Evolutionary conservation across 1,140 invertebrate species (phyloP).

Genomic region (Glossosoma conforme): DNA sequence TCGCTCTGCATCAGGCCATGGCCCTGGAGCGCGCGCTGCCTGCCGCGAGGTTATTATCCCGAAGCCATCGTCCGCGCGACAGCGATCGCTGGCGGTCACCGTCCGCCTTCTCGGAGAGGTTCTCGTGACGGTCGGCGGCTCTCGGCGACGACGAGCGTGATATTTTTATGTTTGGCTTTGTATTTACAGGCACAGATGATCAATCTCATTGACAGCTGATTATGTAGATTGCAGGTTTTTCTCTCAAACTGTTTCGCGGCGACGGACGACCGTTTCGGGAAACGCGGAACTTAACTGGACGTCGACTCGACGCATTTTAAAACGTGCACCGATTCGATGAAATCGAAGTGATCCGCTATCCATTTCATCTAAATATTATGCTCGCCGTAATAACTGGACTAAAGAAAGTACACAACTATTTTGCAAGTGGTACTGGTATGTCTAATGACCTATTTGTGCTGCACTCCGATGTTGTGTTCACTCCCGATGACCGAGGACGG

Average conservation of each 20-base stretch:
- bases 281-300: conserved; percentile 19
- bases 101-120: conserved; percentile 35
- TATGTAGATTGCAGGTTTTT: conserved; percentile 52
- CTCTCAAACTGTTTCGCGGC: conserved; percentile 16
- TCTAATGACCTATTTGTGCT: conserved; percentile 24
- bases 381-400: conserved; percentile 22
- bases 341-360: conserved; percentile 15
- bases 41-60: conserved; percentile 48
- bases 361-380: conserved; percentile 23
- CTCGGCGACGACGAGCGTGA: conserved; percentile 38
- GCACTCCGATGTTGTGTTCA: no score
- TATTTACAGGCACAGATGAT: conserved; percentile 54
- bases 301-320: conserved; percentile 14
- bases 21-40: conserved; percentile 14
- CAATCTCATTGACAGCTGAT: conserved; percentile 53
- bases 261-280: conserved; percentile 23
- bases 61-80: conserved; percentile 36
- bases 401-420: conserved; percentile 25
- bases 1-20: conserved; percentile 16
- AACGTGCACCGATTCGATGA: conserved; percentile 10
- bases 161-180: conserved; percentile 49
- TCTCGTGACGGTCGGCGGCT: conserved; percentile 36
- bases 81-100: conserved; percentile 21
- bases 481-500: no score
- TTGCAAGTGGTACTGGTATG: conserved; percentile 24